These are phyloP conservation scores for Leptinotarsa haldemani DNA, from an alignment of 2,888 invertebrate species.

Conservation along the genomic window DNA sequence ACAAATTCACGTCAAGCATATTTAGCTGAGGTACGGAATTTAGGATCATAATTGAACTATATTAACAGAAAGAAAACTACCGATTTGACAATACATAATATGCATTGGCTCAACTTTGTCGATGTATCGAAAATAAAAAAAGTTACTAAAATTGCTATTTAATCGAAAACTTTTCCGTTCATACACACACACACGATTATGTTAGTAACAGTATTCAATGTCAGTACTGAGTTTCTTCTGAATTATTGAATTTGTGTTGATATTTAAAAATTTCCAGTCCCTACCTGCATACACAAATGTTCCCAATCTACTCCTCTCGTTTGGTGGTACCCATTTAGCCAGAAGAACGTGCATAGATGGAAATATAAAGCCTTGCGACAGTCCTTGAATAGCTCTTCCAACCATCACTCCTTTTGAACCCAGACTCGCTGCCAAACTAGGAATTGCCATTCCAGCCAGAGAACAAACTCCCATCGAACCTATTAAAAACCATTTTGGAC, in stretches of 20 bases:
- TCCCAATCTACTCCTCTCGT: constrained; percentile 77
- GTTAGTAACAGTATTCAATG: too few relatives aligned
- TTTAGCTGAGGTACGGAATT: too few relatives aligned
- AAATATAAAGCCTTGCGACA: constrained; percentile 79
- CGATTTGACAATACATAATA: too few relatives aligned
- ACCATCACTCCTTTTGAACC: constrained; percentile 74
- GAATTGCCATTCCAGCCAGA: constrained; percentile 76
- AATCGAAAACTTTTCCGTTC: too few relatives aligned
- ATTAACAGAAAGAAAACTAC: too few relatives aligned
- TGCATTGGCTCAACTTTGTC: too few relatives aligned
- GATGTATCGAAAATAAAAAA: too few relatives aligned
- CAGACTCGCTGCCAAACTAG: constrained; percentile 75
- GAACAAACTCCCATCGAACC: constrained; percentile 72
- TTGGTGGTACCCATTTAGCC: constrained; percentile 81
- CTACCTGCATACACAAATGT: constrained; percentile 74
- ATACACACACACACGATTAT: too few relatives aligned
- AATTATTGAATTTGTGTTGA: background rate
- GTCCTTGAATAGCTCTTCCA: constrained; percentile 78
- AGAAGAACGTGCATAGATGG: constrained; percentile 79
- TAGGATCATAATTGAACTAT: too few relatives aligned
- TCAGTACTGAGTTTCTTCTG: too few relatives aligned
- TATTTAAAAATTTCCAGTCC: background rate
- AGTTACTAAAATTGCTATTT: too few relatives aligned
- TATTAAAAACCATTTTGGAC: constrained; percentile 77
- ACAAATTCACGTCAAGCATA: too few relatives aligned